Percentiles rank a stretch among this genome's conserved stretches.
Conservation (phyloP, 2,888 invertebrate species). For the Crocallis elinguaria region DNA sequence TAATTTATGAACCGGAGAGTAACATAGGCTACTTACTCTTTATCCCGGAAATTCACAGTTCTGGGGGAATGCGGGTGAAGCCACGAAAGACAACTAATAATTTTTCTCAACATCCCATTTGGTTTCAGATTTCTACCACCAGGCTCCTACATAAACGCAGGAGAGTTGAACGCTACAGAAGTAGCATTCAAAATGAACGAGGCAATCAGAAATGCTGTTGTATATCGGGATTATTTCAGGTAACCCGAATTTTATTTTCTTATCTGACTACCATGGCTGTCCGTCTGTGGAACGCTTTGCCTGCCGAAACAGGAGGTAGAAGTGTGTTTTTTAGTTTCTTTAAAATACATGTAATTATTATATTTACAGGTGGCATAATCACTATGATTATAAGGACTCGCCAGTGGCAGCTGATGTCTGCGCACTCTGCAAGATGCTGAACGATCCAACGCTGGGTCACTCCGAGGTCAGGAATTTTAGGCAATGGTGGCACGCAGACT, state of each 20-base stretch:
- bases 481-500: constrained; percentile 64
- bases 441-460: constrained; percentile 38
- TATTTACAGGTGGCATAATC: constrained; percentile 63
- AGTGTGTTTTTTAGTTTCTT: too few species aligned
- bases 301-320: too few species aligned
- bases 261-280: too few species aligned
- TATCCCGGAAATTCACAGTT: too few species aligned
- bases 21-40: too few species aligned
- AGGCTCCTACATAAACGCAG: constrained; percentile 64
- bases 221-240: constrained; percentile 64
- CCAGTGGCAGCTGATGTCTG: constrained; percentile 52
- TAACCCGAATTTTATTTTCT: too few species aligned
- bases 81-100: too few species aligned
- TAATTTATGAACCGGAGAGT: too few species aligned
- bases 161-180: constrained; percentile 41
- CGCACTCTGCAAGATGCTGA: constrained; percentile 55
- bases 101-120: background rate
- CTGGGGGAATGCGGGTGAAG: too few species aligned
- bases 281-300: too few species aligned
- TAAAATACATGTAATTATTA: too few species aligned
- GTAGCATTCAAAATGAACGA: constrained; percentile 53
- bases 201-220: constrained; percentile 48
- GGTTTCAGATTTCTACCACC: constrained; percentile 65
- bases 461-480: constrained; percentile 49
- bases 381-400: constrained; percentile 54